Percentiles rank a stretch among this genome's conserved stretches.
Conservation (phyloP, 2,888 invertebrate species). For the Acleris cristana region DNA sequence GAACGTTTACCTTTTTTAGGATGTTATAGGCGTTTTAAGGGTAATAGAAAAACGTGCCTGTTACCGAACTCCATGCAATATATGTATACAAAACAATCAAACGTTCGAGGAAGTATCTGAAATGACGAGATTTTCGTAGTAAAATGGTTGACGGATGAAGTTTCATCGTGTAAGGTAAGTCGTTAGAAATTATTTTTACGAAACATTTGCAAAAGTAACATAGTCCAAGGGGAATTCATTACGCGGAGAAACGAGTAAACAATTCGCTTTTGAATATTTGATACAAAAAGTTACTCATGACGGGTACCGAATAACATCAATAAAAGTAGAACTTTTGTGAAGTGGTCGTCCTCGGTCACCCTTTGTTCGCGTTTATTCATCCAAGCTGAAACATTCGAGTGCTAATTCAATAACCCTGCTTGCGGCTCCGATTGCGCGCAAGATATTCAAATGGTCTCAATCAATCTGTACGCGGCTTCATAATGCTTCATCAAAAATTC, state of each 20-base stretch:
- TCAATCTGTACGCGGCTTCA: constrained; percentile 72
- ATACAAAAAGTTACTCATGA: constrained; percentile 30
- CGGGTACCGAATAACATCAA: constrained; percentile 32
- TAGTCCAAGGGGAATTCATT: constrained; percentile 30
- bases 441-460: constrained; percentile 78
- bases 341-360: constrained; percentile 47
- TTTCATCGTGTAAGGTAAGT: no score
- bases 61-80: constrained; percentile 37
- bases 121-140: background rate
- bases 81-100: constrained; percentile 43
- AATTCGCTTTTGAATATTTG: constrained; percentile 37
- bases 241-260: constrained; percentile 24
- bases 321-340: constrained; percentile 45
- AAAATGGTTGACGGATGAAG: no score
- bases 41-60: constrained; percentile 45
- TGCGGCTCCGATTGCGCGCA: constrained; percentile 68
- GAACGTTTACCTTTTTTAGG: constrained; percentile 51
- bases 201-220: constrained; percentile 19
- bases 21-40: constrained; percentile 51
- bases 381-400: constrained; percentile 69
- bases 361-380: constrained; percentile 68
- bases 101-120: constrained; percentile 36
- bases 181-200: background rate
- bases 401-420: constrained; percentile 70
- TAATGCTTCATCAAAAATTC: constrained; percentile 80